phyloP scores from a whole-genome alignment of 2,113 vertebrate species.

The Suncus etruscus region DNA sequence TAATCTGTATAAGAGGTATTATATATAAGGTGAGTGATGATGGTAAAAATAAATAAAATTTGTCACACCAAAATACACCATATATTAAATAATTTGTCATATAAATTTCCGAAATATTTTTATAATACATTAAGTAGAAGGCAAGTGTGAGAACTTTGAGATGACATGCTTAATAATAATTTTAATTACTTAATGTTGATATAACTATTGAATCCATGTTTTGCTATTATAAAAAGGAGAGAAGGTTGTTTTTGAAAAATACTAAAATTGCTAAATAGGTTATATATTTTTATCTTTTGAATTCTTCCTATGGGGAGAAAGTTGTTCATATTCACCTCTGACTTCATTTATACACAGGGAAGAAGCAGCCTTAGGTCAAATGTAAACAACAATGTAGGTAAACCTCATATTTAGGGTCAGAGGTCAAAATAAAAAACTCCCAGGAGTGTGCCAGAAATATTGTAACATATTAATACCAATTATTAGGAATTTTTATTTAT shows the following conservation, averaged over 20 bases:
- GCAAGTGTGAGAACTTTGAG: conserved; percentile 61
- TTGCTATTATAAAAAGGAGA: conserved; percentile 44
- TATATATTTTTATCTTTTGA: background rate
- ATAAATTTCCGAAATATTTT: conserved; percentile 79
- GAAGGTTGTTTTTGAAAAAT: conserved; percentile 17
- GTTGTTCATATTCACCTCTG: background rate
- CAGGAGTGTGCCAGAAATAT: conserved; percentile 50
- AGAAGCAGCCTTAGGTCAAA: conserved; percentile 29
- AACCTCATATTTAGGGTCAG: background rate
- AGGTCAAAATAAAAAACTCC: conserved; percentile 46
- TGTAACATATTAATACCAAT: conserved; percentile 5
- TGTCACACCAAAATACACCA: conserved; percentile 84
- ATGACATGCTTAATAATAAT: conserved; percentile 56
- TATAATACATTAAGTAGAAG: conserved; percentile 79
- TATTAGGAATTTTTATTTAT: background rate
- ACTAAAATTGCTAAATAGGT: background rate
- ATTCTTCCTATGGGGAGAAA: background rate
- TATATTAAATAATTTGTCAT: conserved; percentile 85
- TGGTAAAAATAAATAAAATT: conserved; percentile 87
- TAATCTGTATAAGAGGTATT: conserved; percentile 82
- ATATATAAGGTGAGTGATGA: conserved; percentile 84
- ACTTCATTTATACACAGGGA: conserved; percentile 13
- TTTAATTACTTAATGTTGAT: conserved; percentile 66
- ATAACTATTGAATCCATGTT: conserved; percentile 34
- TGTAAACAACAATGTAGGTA: conserved; percentile 8